Conservation (phyloP, 2,113 vertebrate genomes). For the Ophiodon elongatus region DNA sequence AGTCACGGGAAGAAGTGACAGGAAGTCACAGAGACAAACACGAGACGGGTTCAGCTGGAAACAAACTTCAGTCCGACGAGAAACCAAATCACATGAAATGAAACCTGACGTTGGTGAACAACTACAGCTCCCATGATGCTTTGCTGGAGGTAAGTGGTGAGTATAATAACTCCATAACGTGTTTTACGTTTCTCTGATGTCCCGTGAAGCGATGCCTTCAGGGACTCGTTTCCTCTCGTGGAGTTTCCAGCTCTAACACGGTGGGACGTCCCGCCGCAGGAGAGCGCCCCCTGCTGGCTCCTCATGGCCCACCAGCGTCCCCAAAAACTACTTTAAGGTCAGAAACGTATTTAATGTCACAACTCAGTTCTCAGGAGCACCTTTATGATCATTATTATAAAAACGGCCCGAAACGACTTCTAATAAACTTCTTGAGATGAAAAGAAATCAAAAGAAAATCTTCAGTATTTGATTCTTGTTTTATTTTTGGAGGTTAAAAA, state of each 20-base stretch:
- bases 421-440: neutral
- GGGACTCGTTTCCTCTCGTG: neutral
- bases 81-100: too few species aligned
- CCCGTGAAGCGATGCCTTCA: neutral
- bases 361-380: constrained; percentile 13
- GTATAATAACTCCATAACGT: too few species aligned
- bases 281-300: constrained; percentile 54
- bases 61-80: too few species aligned
- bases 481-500: constrained; percentile 29
- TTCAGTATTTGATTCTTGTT: neutral
- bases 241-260: constrained; percentile 47
- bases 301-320: constrained; percentile 7
- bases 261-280: too few species aligned
- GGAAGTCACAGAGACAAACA: too few species aligned
- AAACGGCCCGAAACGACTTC: neutral
- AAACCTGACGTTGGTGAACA: too few species aligned
- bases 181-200: too few species aligned
- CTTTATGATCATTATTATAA: too few species aligned
- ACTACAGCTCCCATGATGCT: constrained; percentile 1
- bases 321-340: neutral
- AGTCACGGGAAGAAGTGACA: too few species aligned
- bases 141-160: neutral
- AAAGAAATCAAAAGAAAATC: neutral
- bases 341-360: neutral
- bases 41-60: too few species aligned